Percentiles rank a stretch among this genome's conserved stretches.
These are phyloP conservation scores for Dryobates pubescens DNA, from an alignment of 2,797 vertebrate genomes.

Conservation along the genomic window DNA sequence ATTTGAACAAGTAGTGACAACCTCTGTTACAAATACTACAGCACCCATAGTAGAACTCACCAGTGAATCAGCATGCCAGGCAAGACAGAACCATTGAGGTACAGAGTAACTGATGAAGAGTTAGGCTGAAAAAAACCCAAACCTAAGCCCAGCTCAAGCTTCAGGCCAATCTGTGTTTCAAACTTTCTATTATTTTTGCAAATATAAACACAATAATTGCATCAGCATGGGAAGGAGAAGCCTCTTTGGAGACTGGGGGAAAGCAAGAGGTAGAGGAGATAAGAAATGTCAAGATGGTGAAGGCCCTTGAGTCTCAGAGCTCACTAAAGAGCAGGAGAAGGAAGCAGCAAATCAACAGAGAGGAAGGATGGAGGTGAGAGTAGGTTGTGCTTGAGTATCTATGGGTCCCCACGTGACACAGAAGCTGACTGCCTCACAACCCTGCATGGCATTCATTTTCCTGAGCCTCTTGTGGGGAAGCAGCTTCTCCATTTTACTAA, in stretches of 20 bases:
- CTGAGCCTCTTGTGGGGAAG: neutral
- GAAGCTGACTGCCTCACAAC: neutral
- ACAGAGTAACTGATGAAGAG: neutral
- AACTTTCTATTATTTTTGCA: constrained; percentile 20
- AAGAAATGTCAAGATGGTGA: neutral
- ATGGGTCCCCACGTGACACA: neutral
- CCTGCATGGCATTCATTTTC: neutral
- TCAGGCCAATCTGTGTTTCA: neutral
- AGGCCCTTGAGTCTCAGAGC: neutral
- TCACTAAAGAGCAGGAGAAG: neutral
- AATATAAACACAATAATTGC: constrained; percentile 16
- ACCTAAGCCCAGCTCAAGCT: neutral
- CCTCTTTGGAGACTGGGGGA: neutral
- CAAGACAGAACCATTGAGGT: neutral
- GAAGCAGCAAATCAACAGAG: neutral
- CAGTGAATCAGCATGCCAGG: neutral
- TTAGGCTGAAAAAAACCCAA: neutral
- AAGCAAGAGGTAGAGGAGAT: neutral
- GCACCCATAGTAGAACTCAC: neutral
- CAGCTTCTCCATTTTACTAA: neutral
- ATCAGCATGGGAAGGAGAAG: neutral
- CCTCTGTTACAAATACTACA: neutral
- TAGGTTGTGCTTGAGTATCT: neutral
- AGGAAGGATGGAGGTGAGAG: neutral
- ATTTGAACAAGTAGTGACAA: neutral